phyloP scores from a whole-genome alignment of 2,888 invertebrate species.

The Habrosyne pyritoides region DNA sequence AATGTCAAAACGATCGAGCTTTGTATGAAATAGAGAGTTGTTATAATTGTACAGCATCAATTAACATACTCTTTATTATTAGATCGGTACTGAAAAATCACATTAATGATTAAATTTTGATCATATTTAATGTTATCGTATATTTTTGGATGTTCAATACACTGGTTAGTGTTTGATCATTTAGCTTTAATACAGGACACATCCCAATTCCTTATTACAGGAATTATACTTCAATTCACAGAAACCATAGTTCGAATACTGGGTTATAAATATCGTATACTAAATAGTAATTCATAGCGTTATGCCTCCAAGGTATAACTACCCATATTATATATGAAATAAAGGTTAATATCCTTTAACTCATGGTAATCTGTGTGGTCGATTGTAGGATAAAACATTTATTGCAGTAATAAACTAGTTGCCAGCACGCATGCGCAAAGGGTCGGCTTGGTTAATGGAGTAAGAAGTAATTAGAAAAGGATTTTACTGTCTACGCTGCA shows the following conservation, averaged over 20 bases:
- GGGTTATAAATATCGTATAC: background rate
- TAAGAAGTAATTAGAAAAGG: background rate
- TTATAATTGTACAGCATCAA: too few relatives aligned
- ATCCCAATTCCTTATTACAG: too few relatives aligned
- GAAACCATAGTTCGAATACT: background rate
- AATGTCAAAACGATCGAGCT: too few relatives aligned
- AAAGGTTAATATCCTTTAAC: background rate
- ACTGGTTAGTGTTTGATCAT: too few relatives aligned
- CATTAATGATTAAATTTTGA: too few relatives aligned
- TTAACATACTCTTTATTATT: too few relatives aligned
- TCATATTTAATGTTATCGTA: too few relatives aligned
- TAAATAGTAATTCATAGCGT: background rate
- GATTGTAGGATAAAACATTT: conserved; percentile 31
- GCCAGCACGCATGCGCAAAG: conserved; percentile 18
- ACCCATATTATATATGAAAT: background rate
- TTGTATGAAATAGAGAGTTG: too few relatives aligned
- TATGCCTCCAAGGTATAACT: background rate
- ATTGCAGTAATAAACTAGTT: conserved; percentile 31
- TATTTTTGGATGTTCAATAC: too few relatives aligned
- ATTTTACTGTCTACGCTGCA: background rate
- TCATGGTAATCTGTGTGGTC: conserved; percentile 22
- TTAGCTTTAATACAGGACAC: too few relatives aligned
- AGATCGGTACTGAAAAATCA: too few relatives aligned
- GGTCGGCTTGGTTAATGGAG: background rate
- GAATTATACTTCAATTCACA: too few relatives aligned